Evolutionary conservation across 2,888 invertebrate genomes (phyloP), one percentile per base, ranked within the genome.

Genomic region (Chymomyza amoena): DNA sequence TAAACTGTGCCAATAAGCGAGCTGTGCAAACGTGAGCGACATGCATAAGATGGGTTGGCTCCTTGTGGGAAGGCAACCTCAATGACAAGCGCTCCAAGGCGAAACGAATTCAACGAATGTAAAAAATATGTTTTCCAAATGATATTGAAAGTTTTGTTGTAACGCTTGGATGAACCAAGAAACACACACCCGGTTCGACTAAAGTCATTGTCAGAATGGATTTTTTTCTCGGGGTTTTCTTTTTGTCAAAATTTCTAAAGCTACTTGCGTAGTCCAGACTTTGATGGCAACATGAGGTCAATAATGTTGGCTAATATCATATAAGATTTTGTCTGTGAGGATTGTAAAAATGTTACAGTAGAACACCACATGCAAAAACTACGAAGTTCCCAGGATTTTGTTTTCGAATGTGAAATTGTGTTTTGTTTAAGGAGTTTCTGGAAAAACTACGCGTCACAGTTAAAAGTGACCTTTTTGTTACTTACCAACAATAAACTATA

Each of bases 231-330:
- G 7, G 7, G 6, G 6, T 10, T 39, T 10, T 39, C 13, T 6
- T 39, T 39, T 45, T 45, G 13, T 13, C 39, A 45, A 13, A 45
- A 45, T 45, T 45, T 45, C 13, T 45, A 45, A 45, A 13, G 39
- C 39, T 13, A 13, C 13, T 45, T 13, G 13, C 39, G 39, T 45
- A 45, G 39, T 13, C 13, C 10, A 45, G 39, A 45, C 39, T 69
- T 69, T 76, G 77, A 87, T 77, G 78, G 70, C 72, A 71, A 28
- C 50, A 52, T 18, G 50, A n/a, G 51, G 56, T 65, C 56, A 62
- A 54, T 20, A 57, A 57, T 25, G 6, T 28, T 57, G 28, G 57
- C 13, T 25, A 13, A 15, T 57, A 15, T 13, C 28, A 28, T 32
- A 54, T 45, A 1, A 36, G 7, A 36, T 6, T 36, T 6, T 6